Base-by-base conservation (phyloP, 1,140 invertebrate species). In the Drosophila orena region DNA sequence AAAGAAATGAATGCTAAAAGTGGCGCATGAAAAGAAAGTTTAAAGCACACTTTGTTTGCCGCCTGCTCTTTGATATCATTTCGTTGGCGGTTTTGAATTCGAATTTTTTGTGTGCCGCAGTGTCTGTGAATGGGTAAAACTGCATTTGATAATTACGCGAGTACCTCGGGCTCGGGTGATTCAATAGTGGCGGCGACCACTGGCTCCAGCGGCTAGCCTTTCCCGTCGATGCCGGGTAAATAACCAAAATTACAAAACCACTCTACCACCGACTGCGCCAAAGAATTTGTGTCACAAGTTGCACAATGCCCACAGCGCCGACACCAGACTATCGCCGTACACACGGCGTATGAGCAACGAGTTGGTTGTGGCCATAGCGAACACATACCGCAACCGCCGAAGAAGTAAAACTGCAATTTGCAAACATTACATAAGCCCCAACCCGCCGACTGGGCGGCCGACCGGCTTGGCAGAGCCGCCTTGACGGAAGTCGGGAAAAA, bases 21-120 rank as follows among this genome's bases (percentile, higher is more conserved):
- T 84, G 84, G 60, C 84, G 75, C 79, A 86, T 76, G 79, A 86
- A 86, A 86, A 89, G 83, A 86, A 86, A 86, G 83, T 86, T 86
- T 71, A 22, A 57, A 69, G 66, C 79, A 74, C 56, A 70, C 46
- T 77, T 50, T 53, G n/a, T 73, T 79, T 50, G 27, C 38, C 37
- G 30, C 37, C 34, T 42, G 65, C 24, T 38, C 12, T 46, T 80
- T 73, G 49, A 61, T 49, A 65, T 76, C 61, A 56, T 75, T 49
- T 78, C 66, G 38, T 56, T 60, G 77, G 68, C 55, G 44, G 42
- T 40, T 57, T 80, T 60, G 38, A 34, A 43, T 66, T 50, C 43
- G 68, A 35, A 47, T 47, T 58, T 61, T 47, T 66, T 53, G 35
- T 40, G 53, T 43, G 54, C 47, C 50, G 55, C 34, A 10, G 11